Evolutionary conservation across 2,797 vertebrate species (phyloP).

Genomic region (Acropternis orthonyx): DNA sequence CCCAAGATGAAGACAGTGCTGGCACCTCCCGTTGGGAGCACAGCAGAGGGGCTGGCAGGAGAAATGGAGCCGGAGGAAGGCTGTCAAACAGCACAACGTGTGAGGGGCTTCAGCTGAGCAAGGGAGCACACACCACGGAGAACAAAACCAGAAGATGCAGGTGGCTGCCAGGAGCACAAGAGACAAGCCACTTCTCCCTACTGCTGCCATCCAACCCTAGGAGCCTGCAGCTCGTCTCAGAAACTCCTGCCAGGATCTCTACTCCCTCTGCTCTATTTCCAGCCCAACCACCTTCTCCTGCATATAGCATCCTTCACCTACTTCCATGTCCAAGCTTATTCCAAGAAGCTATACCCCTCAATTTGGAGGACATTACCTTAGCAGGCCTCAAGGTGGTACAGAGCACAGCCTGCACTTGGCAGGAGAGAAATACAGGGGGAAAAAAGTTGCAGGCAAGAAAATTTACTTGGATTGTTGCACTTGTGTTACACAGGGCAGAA

Average conservation of each 20-base stretch:
- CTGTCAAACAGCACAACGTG: background rate
- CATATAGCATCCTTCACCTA: accelerated
- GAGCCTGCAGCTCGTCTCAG: background rate
- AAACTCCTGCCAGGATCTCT: background rate
- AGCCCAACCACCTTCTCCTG: background rate
- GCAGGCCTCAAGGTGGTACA: background rate
- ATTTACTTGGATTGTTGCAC: background rate
- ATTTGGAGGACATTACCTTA: background rate
- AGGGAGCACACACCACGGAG: background rate
- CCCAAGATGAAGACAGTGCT: background rate
- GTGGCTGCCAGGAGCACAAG: background rate
- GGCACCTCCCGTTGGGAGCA: background rate
- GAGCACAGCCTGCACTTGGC: background rate
- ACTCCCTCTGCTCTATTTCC: background rate
- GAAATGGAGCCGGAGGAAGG: background rate
- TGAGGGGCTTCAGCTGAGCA: background rate
- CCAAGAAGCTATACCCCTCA: background rate
- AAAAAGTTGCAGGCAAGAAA: background rate
- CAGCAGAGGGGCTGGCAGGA: background rate
- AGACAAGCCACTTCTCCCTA: background rate
- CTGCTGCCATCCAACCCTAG: background rate
- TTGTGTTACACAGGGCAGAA: background rate
- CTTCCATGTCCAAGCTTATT: background rate
- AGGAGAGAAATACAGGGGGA: accelerated
- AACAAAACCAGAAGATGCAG: background rate